Percentiles rank a stretch among this genome's conserved stretches.
Conservation (phyloP, 2,797 vertebrate genomes). For the Poecile montanus region DNA sequence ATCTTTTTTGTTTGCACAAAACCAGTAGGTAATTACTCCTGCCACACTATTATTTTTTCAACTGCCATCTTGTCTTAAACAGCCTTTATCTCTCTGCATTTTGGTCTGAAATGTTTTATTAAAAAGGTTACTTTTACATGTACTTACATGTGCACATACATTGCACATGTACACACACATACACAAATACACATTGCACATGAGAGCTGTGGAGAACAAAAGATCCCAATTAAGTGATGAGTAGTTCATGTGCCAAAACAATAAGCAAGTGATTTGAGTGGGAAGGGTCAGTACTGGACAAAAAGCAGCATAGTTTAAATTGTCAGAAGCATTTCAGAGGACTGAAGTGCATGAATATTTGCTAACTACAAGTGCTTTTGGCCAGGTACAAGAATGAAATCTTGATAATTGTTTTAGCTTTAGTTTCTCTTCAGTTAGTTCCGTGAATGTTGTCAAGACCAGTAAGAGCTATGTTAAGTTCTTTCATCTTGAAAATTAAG, state of each 20-base stretch:
- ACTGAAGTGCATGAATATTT: background rate
- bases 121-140: background rate
- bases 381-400: background rate
- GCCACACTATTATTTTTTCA: background rate
- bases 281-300: background rate
- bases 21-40: background rate
- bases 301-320: background rate
- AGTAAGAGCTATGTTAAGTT: background rate
- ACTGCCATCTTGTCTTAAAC: background rate
- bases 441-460: background rate
- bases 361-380: background rate
- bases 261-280: background rate
- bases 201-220: background rate
- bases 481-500: background rate
- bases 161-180: no score
- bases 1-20: background rate
- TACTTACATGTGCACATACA: background rate
- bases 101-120: background rate
- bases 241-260: background rate
- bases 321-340: background rate
- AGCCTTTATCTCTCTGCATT: background rate
- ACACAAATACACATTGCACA: accelerated
- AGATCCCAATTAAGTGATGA: background rate
- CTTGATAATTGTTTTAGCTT: background rate
- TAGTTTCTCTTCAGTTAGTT: background rate